These are phyloP conservation scores for Acestrorhynchus altus DNA, from an alignment of 2,797 vertebrate genomes.

Conservation along the genomic window DNA sequence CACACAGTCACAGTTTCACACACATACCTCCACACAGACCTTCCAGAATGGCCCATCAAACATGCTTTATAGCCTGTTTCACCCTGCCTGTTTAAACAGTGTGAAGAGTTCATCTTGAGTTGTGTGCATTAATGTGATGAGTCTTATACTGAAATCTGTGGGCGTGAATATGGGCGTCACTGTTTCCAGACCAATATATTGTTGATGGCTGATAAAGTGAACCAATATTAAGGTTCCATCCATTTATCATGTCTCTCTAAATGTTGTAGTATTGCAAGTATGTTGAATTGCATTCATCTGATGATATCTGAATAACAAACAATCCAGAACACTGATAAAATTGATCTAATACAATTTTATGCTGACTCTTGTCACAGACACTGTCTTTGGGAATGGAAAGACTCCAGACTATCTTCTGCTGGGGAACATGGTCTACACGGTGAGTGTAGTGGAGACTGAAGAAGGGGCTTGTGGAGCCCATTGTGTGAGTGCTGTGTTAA, in stretches of 20 bases:
- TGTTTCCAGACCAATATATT: neutral
- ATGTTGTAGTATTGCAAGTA: too few species aligned
- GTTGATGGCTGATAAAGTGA: neutral
- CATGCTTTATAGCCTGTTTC: conserved; percentile 7
- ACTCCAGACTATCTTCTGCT: conserved; percentile 96
- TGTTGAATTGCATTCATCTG: neutral
- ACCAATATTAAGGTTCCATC: neutral
- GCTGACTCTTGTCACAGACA: conserved; percentile 83
- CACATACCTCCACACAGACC: neutral
- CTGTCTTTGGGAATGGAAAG: conserved; percentile 91
- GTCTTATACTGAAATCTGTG: conserved; percentile 49
- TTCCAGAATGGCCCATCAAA: neutral
- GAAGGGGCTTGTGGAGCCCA: neutral
- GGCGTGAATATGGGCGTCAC: conserved; percentile 16
- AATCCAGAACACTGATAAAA: too few species aligned
- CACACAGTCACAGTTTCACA: neutral
- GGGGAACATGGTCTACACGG: conserved; percentile 98
- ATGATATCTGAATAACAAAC: neutral
- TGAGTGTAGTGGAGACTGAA: conserved; percentile 75
- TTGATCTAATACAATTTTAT: conserved; percentile 51
- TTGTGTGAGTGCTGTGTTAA: conserved; percentile 7
- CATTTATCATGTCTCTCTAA: neutral
- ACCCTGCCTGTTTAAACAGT: neutral
- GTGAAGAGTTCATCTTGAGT: conserved; percentile 32
- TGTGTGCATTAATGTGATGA: conserved; percentile 54